These are phyloP conservation scores for Drosophila kepulauana DNA, from an alignment of 1,140 invertebrate genomes.

Conservation along the genomic window DNA sequence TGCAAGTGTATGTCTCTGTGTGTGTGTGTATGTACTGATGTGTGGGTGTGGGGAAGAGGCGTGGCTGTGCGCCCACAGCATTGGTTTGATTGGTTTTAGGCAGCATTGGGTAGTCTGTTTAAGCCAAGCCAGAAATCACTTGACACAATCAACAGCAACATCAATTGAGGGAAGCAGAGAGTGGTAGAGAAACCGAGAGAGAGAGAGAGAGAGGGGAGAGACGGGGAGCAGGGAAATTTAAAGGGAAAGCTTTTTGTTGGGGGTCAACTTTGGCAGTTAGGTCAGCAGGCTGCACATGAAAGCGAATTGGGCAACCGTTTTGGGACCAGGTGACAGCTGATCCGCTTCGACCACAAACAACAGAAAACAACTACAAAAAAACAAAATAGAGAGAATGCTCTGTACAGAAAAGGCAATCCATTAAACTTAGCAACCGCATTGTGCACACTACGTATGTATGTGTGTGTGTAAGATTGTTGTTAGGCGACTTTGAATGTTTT, in stretches of 20 bases:
- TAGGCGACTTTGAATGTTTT: conserved; percentile 21
- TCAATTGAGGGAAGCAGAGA: neutral
- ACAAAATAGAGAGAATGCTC: no score
- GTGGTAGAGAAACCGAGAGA: no score
- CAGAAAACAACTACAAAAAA: neutral
- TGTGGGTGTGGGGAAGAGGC: neutral
- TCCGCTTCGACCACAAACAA: conserved; percentile 19
- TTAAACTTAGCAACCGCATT: conserved; percentile 42
- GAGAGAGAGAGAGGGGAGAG: neutral
- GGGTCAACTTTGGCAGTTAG: neutral
- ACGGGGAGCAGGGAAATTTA: conserved; percentile 14
- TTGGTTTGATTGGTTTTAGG: conserved; percentile 82
- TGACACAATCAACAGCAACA: conserved; percentile 48
- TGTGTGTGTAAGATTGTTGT: conserved; percentile 21
- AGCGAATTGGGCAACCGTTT: conserved; percentile 49
- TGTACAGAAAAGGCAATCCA: conserved; percentile 41
- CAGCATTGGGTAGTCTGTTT: conserved; percentile 34
- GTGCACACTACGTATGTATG: neutral
- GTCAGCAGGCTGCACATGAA: conserved; percentile 32
- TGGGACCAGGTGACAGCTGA: conserved; percentile 41
- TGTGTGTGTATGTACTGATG: neutral
- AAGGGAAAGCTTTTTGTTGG: conserved; percentile 13
- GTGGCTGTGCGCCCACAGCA: conserved; percentile 41
- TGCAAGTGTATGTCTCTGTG: neutral
- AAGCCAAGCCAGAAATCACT: conserved; percentile 54